phyloP scores from a whole-genome alignment of 2,888 invertebrate species.

The Pollenia griseotomentosa region DNA sequence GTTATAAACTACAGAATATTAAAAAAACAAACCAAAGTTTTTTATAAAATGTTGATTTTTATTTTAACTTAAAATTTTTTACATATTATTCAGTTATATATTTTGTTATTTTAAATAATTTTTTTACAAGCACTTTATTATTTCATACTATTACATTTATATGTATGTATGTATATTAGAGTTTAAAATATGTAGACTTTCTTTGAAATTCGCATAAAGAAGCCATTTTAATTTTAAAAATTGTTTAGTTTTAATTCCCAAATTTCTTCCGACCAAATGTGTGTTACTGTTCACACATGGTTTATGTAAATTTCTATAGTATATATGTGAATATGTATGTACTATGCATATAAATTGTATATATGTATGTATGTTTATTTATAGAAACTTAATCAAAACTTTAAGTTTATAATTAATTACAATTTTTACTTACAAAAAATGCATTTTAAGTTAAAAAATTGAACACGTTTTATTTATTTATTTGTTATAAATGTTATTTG shows the following conservation, averaged over 20 bases:
- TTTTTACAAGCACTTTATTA: slow-evolving; percentile 69
- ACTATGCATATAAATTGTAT: not conserved
- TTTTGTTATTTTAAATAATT: slow-evolving; percentile 34
- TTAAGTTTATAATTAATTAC: slow-evolving; percentile 61
- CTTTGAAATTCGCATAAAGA: slow-evolving; percentile 56
- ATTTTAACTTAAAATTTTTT: slow-evolving; percentile 66
- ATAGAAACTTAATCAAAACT: not conserved
- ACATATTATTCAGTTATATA: slow-evolving; percentile 47
- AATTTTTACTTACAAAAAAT: slow-evolving; percentile 54
- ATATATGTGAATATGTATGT: not conserved
- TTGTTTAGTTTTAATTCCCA: slow-evolving; percentile 36
- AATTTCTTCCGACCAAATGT: slow-evolving; percentile 31
- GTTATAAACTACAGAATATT: not conserved
- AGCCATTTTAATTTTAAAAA: slow-evolving; percentile 31
- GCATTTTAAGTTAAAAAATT: slow-evolving; percentile 59
- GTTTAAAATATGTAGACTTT: slow-evolving; percentile 42
- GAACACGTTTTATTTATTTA: slow-evolving; percentile 65
- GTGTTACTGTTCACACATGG: not conserved
- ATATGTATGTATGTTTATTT: not conserved
- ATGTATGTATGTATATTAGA: not conserved
- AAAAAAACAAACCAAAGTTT: slow-evolving; percentile 27
- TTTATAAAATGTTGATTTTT: slow-evolving; percentile 62
- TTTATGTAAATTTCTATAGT: not conserved
- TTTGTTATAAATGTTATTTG: slow-evolving; percentile 55
- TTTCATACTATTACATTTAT: slow-evolving; percentile 50